phyloP scores from a whole-genome alignment of 1,140 invertebrate genomes.

The Ceratosolen solmsi region DNA sequence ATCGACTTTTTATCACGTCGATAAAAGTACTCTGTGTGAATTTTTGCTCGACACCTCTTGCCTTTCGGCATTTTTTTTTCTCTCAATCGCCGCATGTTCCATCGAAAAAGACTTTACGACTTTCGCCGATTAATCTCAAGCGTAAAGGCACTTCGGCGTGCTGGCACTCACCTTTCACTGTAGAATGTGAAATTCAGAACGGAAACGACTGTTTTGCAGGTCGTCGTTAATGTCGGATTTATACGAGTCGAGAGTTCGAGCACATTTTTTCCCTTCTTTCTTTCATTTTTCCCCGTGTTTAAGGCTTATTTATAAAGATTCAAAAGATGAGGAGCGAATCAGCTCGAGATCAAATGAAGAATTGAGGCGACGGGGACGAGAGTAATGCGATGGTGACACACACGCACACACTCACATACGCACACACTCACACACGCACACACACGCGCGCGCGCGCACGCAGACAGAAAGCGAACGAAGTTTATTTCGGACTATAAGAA shows the following conservation, averaged over 20 bases:
- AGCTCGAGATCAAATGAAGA: neutral
- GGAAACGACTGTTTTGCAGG: constrained; percentile 46
- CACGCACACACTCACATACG: too few relatives aligned
- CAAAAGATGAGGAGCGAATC: constrained; percentile 4
- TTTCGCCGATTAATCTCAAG: constrained; percentile 51
- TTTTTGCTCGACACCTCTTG: neutral
- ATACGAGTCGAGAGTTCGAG: constrained; percentile 27
- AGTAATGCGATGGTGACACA: neutral
- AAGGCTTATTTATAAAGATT: neutral
- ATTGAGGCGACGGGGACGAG: constrained; percentile 15
- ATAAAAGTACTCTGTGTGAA: neutral
- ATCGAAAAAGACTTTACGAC: constrained; percentile 39
- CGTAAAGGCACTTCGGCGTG: constrained; percentile 12
- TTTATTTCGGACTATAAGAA: neutral
- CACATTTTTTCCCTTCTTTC: constrained; percentile 14
- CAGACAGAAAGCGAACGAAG: neutral
- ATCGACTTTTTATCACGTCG: neutral
- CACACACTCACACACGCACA: too few relatives aligned
- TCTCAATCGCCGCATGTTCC: neutral
- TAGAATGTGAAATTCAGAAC: constrained; percentile 52
- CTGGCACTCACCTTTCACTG: constrained; percentile 48
- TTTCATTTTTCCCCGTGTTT: neutral
- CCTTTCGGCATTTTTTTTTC: constrained; percentile 8
- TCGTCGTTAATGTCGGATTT: constrained; percentile 36
- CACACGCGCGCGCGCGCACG: too few relatives aligned